Base-by-base conservation (phyloP, 64 coral and sea anemone species). In the Cladopsammia gracilis region DNA sequence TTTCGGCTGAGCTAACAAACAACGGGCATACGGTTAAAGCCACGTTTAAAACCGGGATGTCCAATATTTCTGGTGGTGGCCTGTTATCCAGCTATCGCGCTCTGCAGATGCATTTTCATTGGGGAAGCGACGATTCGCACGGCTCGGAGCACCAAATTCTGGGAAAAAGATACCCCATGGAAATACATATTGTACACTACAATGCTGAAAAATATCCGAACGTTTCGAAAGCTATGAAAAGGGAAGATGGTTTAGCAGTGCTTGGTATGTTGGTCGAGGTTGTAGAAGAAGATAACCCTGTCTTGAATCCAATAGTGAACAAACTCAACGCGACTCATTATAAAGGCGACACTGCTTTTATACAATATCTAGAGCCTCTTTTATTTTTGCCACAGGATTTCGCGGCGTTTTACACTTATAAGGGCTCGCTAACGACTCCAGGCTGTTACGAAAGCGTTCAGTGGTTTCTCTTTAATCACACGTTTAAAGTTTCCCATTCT, bases 381-480 rank as follows among this genome's bases (percentile, higher is more conserved):
- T 88, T 54, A 62, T 76, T 98, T 49, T 48, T 98, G 7, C 96
- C 96, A 16, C 86, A 71, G 1, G 43, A 98, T 18, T 75, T 26
- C 13, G 51, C 58, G 14, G 23, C 48, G 16, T 91, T 91, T 76
- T 98, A 98, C 78, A 70, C 92, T 42, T 98, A 98, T 62, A 75
- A 76, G 42, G 96, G 96, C 14, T 98, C 96, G 6, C 70, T 98
- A 10, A 98, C 96, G 13, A 91, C 83, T 2, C 96, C 96, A 23
- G 59, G 81, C 0, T 98, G 96, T 78, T 79, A 62, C 18, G 92
- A 98, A 66, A 94, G 72, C 51, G 95, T 96, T 11, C 88, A 98
- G 61, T 98, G 96, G 96, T 87, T 98, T 94, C 46, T 98, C 18
- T 94, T 98, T 24, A 93, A 98, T 81, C 73, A 90, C 62, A 78